Evolutionary conservation across 2,113 vertebrate species (phyloP), one percentile per base, ranked within the genome.

Genomic region (Nematolebias whitei): DNA sequence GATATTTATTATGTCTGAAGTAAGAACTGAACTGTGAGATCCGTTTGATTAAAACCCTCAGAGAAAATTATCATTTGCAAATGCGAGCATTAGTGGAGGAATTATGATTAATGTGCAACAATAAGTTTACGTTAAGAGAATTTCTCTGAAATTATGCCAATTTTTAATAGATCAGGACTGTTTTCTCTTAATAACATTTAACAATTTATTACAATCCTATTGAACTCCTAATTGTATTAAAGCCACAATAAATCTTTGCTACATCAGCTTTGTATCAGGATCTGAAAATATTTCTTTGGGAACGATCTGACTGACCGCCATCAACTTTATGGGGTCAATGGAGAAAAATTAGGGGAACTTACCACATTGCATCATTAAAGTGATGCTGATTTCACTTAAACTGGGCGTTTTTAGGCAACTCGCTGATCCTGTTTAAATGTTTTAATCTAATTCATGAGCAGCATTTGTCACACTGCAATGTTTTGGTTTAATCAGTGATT

Each of bases 331-430:
- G 48, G 50, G 52, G 69, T 71, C 12, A 40, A 63, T 68, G 70
- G 71, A 74, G 62, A 54, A 60, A 60, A 60, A 70, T 74, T 85
- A 71, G 68, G 79, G 82, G 82, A 78, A 72, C 76, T 86, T 85
- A 82, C 67, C 65, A 71, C 78, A 83, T 89, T 86, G 82, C 79
- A 73, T 89, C 82, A 86, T 85, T 74, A 82, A 68, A 78, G 74
- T 76, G 72, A 87, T 85, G 74, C 83, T 68, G 73, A 80, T 76
- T 65, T 71, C 69, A 66, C 79, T 74, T 40, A 72, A 60, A 15
- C 73, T 62, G 51, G 59, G 68, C 68, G 79, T 78, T 77, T 72
- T 70, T 75, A 74, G 71, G 83, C 78, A 73, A 78, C 71, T 71
- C 55, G 13, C 60, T 75, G 68, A 67, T 68, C 61, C 60, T 71